Base-by-base conservation (phyloP, 2,888 invertebrate genomes). In the Eupithecia abbreviata region DNA sequence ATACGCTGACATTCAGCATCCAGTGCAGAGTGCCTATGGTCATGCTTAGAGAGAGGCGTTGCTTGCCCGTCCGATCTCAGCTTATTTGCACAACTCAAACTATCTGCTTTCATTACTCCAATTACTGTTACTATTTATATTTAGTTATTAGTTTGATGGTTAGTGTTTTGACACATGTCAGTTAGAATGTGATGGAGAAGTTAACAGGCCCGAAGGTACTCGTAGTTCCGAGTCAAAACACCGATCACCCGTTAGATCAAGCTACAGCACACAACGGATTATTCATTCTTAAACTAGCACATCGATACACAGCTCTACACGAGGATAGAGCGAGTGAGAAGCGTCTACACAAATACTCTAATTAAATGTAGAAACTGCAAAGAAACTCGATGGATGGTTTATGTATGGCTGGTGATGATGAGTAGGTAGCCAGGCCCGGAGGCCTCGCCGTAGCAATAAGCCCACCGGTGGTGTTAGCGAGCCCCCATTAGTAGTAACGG, bases 61-160 rank as follows among this genome's bases (percentile, higher is more conserved):
- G 93, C 89, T 88, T 92, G 93, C 90, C 93, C 92, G 92, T 91
- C 92, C 93, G 90, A 93, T 93, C 90, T 93, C 93, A 93, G 94
- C 92, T 92, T 90, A 92, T 92, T 92, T 91, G 84, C 92, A 93
- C 93, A 92, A 91, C 91, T 76, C 78, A 74, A 79, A 80, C 74
- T 78, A 67, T 78, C 73, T 81, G 42, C 79, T 80, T 82, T 81
- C 81, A n/a, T 13, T 68, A 73, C 80, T 69, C 55, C 71, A 75
- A 77, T 76, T 78, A 74, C 73, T 76, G 84, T 75, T 87, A 76
- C 78, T 76, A 77, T 83, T 77, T 77, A 79, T 79, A 73, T 80
- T 80, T 41, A 72, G 77, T 84, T 85, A 83, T 81, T 82, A 81
- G 76, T 71, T 79, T 77, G 85, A 84, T 82, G 80, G 84, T 82